Evolutionary conservation across 2,888 invertebrate genomes (phyloP).

Genomic region (Tribolium freemani): DNA sequence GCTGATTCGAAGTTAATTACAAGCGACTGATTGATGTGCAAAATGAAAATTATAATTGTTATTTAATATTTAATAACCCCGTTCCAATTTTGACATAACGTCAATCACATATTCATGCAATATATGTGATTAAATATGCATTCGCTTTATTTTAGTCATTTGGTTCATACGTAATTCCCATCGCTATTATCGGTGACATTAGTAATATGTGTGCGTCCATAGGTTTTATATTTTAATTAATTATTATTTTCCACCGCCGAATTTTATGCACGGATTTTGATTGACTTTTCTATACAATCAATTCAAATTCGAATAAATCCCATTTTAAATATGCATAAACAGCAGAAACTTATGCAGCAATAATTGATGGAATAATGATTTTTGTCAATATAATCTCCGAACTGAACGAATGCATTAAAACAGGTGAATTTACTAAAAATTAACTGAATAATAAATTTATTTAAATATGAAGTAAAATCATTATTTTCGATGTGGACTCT

Average conservation of each 20-base stretch:
- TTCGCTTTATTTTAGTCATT: constrained; percentile 51
- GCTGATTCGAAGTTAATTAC: constrained; percentile 42
- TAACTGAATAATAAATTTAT: constrained; percentile 4
- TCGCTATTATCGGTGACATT: constrained; percentile 37
- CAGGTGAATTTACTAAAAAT: background rate
- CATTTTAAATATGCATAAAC: constrained; percentile 35
- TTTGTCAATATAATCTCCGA: constrained; percentile 15
- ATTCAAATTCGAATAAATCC: constrained; percentile 30
- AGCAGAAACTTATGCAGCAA: constrained; percentile 28
- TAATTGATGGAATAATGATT: constrained; percentile 32
- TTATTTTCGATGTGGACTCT: background rate
- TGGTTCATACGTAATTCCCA: constrained; percentile 49
- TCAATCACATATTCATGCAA: constrained; percentile 58
- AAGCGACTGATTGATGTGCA: constrained; percentile 53
- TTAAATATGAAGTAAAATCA: background rate
- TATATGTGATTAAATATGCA: constrained; percentile 54
- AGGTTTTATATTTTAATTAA: constrained; percentile 40
- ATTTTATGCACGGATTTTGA: constrained; percentile 33
- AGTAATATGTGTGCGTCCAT: constrained; percentile 36
- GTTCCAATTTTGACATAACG: constrained; percentile 57
- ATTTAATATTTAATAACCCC: constrained; percentile 62
- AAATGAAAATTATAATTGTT: constrained; percentile 63
- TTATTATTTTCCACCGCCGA: constrained; percentile 37
- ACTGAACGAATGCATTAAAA: constrained; percentile 8
- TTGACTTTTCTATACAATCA: constrained; percentile 34